Conservation (phyloP, 1,140 invertebrate genomes). For the Rhysida immarginata region DNA sequence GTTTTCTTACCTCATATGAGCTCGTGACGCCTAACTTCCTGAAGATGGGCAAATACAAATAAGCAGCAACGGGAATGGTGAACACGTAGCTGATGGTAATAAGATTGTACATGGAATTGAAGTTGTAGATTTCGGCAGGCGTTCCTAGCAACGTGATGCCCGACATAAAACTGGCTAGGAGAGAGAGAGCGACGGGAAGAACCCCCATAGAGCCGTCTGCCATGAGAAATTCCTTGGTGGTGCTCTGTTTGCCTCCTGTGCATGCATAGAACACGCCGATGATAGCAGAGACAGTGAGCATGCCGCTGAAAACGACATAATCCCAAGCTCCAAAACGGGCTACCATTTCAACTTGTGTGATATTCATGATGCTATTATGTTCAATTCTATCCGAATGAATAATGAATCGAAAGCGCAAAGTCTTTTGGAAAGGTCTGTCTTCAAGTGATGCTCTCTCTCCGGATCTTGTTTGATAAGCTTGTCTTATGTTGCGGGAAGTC, state of each 20-base stretch:
- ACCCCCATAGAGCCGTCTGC: conserved; percentile 62
- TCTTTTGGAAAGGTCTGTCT: too few relatives aligned
- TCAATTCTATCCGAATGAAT: too few relatives aligned
- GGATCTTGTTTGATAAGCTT: too few relatives aligned
- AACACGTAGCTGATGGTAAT: conserved; percentile 54
- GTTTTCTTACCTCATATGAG: conserved; percentile 72
- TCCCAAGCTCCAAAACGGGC: conserved; percentile 31
- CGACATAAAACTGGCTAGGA: conserved; percentile 91
- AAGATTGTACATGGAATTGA: conserved; percentile 61
- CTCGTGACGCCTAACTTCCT: conserved; percentile 69
- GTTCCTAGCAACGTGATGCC: conserved; percentile 80
- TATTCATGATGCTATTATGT: too few relatives aligned
- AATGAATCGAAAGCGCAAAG: too few relatives aligned
- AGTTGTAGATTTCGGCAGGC: conserved; percentile 66
- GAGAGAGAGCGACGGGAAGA: conserved; percentile 60
- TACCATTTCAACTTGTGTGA: too few relatives aligned
- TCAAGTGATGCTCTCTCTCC: too few relatives aligned
- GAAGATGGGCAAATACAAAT: conserved; percentile 79
- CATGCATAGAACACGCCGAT: conserved; percentile 71
- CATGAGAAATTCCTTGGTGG: conserved; percentile 65
- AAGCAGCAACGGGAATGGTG: conserved; percentile 61
- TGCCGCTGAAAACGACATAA: conserved; percentile 45
- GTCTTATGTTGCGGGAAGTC: too few relatives aligned
- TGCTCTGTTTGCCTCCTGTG: conserved; percentile 71
- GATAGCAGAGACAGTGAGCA: conserved; percentile 43